These are phyloP conservation scores for Eupithecia subfuscata DNA, from an alignment of 2,888 invertebrate species.

Conservation along the genomic window DNA sequence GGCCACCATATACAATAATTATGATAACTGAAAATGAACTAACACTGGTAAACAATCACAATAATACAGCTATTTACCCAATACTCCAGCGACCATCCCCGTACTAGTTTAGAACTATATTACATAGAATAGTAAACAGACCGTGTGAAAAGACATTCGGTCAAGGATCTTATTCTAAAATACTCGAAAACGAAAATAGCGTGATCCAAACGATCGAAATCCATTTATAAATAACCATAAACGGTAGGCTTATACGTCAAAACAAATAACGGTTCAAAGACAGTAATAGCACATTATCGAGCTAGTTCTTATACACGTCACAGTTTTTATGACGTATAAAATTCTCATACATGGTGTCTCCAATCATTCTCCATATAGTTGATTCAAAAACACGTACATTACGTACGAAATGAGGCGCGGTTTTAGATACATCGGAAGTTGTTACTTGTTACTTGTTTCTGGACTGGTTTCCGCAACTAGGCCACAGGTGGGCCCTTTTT, in stretches of 20 bases:
- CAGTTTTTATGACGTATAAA: background rate
- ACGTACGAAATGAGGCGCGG: too few species aligned
- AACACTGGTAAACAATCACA: background rate
- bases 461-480: too few species aligned
- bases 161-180: background rate
- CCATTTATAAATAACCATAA: constrained; percentile 50
- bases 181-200: constrained; percentile 41
- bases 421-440: too few species aligned
- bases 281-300: constrained; percentile 1
- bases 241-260: constrained; percentile 14
- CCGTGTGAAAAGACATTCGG: background rate
- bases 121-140: background rate
- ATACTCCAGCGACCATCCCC: background rate
- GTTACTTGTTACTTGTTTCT: too few species aligned
- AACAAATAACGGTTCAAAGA: background rate
- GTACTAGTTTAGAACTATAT: background rate
- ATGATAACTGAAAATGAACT: too few species aligned
- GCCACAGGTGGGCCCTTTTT: too few species aligned
- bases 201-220: constrained; percentile 41
- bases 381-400: too few species aligned
- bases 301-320: background rate
- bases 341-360: background rate
- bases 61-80: background rate
- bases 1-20: too few species aligned
- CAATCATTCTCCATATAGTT: too few species aligned